Conservation (phyloP, 2,888 invertebrate species). For the Andricus quercusramuli region DNA sequence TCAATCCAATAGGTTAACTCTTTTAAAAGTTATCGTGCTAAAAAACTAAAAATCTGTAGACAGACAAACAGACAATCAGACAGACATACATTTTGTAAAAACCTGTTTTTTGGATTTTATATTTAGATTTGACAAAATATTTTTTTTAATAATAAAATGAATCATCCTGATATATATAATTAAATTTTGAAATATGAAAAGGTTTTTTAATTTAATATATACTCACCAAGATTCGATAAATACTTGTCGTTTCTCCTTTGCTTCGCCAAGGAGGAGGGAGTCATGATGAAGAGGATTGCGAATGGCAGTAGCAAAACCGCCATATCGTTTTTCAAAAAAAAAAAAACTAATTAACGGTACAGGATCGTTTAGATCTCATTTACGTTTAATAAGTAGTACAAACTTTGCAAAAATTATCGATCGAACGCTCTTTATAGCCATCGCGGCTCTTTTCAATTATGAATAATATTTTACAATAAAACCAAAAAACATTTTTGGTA, state of each 20-base stretch:
- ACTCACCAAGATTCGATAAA: constrained; percentile 64
- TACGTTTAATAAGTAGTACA: constrained; percentile 33
- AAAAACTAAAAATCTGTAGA: no score
- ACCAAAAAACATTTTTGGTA: constrained; percentile 47
- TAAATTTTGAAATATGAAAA: no score
- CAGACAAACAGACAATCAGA: no score
- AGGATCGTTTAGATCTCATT: constrained; percentile 8
- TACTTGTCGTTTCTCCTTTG: constrained; percentile 69
- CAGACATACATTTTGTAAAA: no score
- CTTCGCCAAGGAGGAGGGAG: constrained; percentile 24
- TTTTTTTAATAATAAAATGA: no score
- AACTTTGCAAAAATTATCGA: constrained; percentile 32
- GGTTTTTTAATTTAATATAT: background rate
- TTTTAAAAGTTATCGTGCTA: no score
- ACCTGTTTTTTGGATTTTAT: no score
- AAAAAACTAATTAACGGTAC: constrained; percentile 29
- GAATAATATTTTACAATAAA: constrained; percentile 2
- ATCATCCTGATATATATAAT: no score
- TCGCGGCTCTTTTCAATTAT: constrained; percentile 2
- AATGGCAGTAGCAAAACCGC: constrained; percentile 34
- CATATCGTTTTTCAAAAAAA: constrained; percentile 28
- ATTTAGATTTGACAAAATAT: no score
- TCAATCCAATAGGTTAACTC: no score
- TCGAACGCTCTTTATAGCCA: constrained; percentile 18
- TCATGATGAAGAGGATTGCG: constrained; percentile 4